A percentile compares a stretch with the other conserved stretches of the same genome.
phyloP scores from a whole-genome alignment of 2,797 vertebrate genomes.

The Moxostoma hubbsi region DNA sequence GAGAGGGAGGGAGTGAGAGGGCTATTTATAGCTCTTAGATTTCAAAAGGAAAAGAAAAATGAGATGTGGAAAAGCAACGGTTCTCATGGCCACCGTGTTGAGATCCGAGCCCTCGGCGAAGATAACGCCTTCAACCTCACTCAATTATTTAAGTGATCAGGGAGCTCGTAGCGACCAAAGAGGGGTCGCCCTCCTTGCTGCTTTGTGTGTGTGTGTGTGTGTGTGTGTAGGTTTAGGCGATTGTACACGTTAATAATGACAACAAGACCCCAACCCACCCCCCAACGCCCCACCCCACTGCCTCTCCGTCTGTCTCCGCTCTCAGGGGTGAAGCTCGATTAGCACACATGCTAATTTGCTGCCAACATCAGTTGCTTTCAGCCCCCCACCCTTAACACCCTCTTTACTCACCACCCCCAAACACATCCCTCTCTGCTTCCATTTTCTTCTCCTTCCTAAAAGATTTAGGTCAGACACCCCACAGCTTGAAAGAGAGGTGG shows the following conservation, averaged over 20 bases:
- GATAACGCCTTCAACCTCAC: slow-evolving; percentile 52
- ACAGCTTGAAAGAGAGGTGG: slow-evolving; percentile 56
- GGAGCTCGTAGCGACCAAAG: slow-evolving; percentile 34
- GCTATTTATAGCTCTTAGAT: slow-evolving; percentile 79
- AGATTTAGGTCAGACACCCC: slow-evolving; percentile 76
- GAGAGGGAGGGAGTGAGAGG: slow-evolving; percentile 25
- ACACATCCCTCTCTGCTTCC: slow-evolving; percentile 27
- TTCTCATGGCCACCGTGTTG: slow-evolving; percentile 43
- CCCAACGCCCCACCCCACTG: slow-evolving; percentile 18
- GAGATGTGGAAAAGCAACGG: slow-evolving; percentile 69
- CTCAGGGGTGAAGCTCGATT: slow-evolving; percentile 57
- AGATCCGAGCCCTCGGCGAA: slow-evolving; percentile 46
- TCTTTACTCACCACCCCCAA: not conserved
- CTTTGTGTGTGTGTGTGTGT: slow-evolving; percentile 28
- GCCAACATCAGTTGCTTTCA: slow-evolving; percentile 63
- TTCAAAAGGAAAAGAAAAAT: slow-evolving; percentile 79
- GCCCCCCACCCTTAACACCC: slow-evolving; percentile 28
- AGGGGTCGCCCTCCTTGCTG: slow-evolving; percentile 4
- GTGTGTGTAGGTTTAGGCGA: not conserved
- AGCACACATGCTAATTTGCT: slow-evolving; percentile 68
- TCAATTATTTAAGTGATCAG: slow-evolving; percentile 54
- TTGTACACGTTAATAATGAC: slow-evolving; percentile 30
- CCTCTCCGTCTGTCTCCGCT: slow-evolving; percentile 44
- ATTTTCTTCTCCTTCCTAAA: slow-evolving; percentile 58
- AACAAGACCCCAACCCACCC: slow-evolving; percentile 15